Conservation (phyloP, 2,888 invertebrate genomes). For the Megastigmus dorsalis region DNA sequence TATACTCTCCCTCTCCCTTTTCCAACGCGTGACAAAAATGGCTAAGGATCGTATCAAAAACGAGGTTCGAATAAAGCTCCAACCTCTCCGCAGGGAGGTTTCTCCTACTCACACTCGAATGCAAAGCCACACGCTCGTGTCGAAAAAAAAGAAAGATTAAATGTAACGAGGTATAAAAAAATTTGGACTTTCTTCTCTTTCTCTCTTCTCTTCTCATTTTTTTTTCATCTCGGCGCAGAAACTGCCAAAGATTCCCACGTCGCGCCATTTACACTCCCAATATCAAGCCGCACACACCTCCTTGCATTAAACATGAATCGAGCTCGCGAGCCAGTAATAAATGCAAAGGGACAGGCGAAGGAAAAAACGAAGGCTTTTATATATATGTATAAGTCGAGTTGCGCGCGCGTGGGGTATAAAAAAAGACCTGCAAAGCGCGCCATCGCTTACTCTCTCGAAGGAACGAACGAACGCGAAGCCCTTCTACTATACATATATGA, state of each 20-base stretch:
- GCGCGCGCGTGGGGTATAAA: background rate
- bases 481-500: background rate
- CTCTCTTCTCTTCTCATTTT: background rate
- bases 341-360: slow-evolving; percentile 50
- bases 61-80: slow-evolving; percentile 38
- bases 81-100: slow-evolving; percentile 12
- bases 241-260: slow-evolving; percentile 46
- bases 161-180: background rate
- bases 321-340: slow-evolving; percentile 11
- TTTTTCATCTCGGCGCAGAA: slow-evolving; percentile 9
- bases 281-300: background rate
- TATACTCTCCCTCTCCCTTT: slow-evolving; percentile 17
- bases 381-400: too few relatives aligned
- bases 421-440: too few relatives aligned
- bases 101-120: slow-evolving; percentile 1
- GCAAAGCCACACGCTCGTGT: background rate
- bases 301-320: slow-evolving; percentile 52
- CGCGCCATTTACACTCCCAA: slow-evolving; percentile 24
- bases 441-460: too few relatives aligned
- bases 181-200: background rate
- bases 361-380: background rate
- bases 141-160: background rate
- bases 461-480: background rate
- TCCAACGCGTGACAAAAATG: slow-evolving; percentile 48
- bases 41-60: slow-evolving; percentile 41